Evolutionary conservation across 2,888 invertebrate genomes (phyloP).

Genomic region (Cephus nigrinus): DNA sequence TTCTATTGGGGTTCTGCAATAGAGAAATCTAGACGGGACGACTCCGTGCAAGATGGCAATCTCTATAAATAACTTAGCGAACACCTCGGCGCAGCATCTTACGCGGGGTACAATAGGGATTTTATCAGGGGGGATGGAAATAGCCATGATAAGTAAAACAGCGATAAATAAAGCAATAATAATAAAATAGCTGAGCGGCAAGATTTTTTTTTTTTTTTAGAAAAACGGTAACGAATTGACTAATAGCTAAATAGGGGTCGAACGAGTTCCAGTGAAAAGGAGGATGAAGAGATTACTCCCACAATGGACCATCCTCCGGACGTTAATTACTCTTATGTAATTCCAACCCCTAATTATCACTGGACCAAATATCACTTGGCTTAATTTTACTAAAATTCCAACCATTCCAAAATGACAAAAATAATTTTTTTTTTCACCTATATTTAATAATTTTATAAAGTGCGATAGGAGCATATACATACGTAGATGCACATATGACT

Average conservation of each 20-base stretch:
- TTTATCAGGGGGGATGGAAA: conserved; percentile 45
- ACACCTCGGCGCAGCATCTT: neutral
- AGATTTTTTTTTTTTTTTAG: conserved; percentile 20
- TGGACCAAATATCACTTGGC: neutral
- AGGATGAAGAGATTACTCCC: conserved; percentile 2
- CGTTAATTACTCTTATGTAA: conserved; percentile 26
- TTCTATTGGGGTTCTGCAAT: neutral
- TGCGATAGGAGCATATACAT: neutral
- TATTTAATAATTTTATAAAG: neutral
- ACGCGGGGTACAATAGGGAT: conserved; percentile 40
- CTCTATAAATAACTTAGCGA: conserved; percentile 48
- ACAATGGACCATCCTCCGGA: conserved; percentile 21
- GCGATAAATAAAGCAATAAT: conserved; percentile 48
- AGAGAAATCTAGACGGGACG: neutral
- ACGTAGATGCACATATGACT: neutral
- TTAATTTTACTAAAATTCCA: neutral
- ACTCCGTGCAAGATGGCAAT: conserved; percentile 35
- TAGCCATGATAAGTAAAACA: conserved; percentile 46
- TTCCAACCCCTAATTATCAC: neutral
- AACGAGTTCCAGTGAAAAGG: too few species aligned
- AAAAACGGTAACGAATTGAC: conserved; percentile 40
- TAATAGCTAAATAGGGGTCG: conserved; percentile 24
- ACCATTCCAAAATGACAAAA: neutral
- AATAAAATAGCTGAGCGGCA: conserved; percentile 32
- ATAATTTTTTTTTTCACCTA: neutral